Conservation (phyloP, 2,797 vertebrate genomes). For the Kryptolebias ocellatus region DNA sequence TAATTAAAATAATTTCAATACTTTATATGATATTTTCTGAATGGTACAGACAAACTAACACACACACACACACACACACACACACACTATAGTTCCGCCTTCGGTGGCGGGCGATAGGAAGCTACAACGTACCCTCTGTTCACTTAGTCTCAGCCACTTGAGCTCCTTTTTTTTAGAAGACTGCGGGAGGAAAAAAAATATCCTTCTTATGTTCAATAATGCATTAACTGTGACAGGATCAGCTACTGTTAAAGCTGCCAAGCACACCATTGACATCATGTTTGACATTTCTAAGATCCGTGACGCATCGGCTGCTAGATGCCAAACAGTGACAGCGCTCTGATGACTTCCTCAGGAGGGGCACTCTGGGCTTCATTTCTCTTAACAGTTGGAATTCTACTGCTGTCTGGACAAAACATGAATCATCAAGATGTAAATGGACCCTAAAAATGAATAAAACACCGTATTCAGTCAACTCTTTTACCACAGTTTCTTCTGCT, state of each 20-base stretch:
- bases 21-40: no score
- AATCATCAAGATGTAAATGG: background rate
- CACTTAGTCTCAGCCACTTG: constrained; percentile 35
- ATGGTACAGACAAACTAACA: no score
- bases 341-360: constrained; percentile 60
- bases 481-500: constrained; percentile 59
- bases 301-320: constrained; percentile 11
- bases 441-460: constrained; percentile 57
- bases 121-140: constrained; percentile 37
- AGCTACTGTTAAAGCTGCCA: constrained; percentile 44
- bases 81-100: no score
- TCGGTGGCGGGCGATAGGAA: background rate
- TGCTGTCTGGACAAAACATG: background rate
- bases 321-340: constrained; percentile 36
- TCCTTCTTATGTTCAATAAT: constrained; percentile 61
- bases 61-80: no score
- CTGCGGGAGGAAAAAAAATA: background rate
- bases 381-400: constrained; percentile 11
- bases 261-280: constrained; percentile 27
- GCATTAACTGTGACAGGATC: constrained; percentile 44
- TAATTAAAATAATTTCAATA: no score
- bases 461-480: constrained; percentile 63
- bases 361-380: constrained; percentile 16
- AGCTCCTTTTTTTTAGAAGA: constrained; percentile 41
- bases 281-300: constrained; percentile 40